A percentile compares a stretch with the other conserved stretches of the same genome.
Conservation (phyloP, 2,797 vertebrate genomes). For the Stomatorhinus walkeri region DNA sequence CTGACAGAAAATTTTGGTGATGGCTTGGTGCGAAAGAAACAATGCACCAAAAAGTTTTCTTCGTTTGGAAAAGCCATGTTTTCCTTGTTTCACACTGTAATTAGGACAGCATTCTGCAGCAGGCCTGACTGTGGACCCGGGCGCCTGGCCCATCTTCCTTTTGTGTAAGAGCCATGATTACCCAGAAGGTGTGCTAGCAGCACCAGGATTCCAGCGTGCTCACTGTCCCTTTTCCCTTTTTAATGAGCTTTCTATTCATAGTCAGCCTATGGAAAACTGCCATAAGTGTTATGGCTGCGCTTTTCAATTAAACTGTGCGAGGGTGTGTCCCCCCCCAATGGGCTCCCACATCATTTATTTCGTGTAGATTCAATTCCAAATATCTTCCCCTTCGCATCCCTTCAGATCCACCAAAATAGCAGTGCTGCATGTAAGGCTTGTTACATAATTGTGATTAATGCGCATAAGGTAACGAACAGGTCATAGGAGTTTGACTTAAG, state of each 20-base stretch:
- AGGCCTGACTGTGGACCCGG: not conserved
- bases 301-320: slow-evolving; percentile 9
- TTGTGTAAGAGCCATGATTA: not conserved
- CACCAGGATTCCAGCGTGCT: not conserved
- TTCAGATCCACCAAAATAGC: not conserved
- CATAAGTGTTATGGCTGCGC: slow-evolving; percentile 2
- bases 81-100: not conserved
- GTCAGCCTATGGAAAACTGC: slow-evolving; percentile 9
- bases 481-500: slow-evolving; percentile 9
- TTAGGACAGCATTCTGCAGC: slow-evolving; percentile 11
- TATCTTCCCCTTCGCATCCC: slow-evolving; percentile 1
- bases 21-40: not conserved
- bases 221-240: not conserved
- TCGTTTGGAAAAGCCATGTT: not conserved
- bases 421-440: not conserved
- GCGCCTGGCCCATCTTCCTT: not conserved
- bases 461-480: slow-evolving; percentile 11
- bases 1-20: not conserved
- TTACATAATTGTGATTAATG: slow-evolving; percentile 21
- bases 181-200: not conserved
- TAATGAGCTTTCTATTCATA: slow-evolving; percentile 23
- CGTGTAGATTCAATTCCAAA: slow-evolving; percentile 12
- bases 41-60: not conserved
- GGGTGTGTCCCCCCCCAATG: not conserved
- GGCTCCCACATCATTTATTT: slow-evolving; percentile 18